Conservation (phyloP, 2,113 vertebrate genomes). For the Scomber colias region DNA sequence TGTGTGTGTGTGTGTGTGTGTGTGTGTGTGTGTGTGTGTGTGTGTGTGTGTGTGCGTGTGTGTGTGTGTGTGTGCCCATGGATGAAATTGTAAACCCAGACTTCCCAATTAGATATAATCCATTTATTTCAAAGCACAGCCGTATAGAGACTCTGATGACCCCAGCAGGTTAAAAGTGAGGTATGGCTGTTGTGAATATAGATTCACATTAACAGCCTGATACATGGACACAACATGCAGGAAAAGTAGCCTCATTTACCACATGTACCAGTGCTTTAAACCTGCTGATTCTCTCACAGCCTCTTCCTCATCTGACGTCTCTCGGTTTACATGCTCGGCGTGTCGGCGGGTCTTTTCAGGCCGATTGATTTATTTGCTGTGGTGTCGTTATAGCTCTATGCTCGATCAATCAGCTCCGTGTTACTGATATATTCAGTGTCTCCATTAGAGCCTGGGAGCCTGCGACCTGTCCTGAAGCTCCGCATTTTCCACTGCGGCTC, state of each 20-base stretch:
- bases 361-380: slow-evolving; percentile 71
- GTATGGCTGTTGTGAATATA: slow-evolving; percentile 14
- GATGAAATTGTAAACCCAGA: slow-evolving; percentile 67
- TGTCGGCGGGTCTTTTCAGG: slow-evolving; percentile 56
- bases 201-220: slow-evolving; percentile 1
- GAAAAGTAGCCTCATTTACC: slow-evolving; percentile 22
- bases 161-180: slow-evolving; percentile 18
- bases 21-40: slow-evolving; percentile 41
- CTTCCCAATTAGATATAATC: slow-evolving; percentile 72
- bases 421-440: slow-evolving; percentile 56
- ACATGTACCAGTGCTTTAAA: slow-evolving; percentile 14
- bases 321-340: slow-evolving; percentile 48
- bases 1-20: slow-evolving; percentile 35
- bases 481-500: not conserved
- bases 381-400: slow-evolving; percentile 52
- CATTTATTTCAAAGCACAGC: slow-evolving; percentile 68
- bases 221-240: slow-evolving; percentile 28
- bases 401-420: slow-evolving; percentile 39
- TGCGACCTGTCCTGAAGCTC: slow-evolving; percentile 9
- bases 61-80: slow-evolving; percentile 37
- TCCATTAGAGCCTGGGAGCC: slow-evolving; percentile 46
- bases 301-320: slow-evolving; percentile 35
- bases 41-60: slow-evolving; percentile 37
- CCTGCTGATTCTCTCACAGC: not conserved
- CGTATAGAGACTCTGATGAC: slow-evolving; percentile 10